A percentile compares a stretch with the other conserved stretches of the same genome.
These are phyloP conservation scores for Plotosus lineatus DNA, from an alignment of 2,113 vertebrate genomes.

Conservation along the genomic window DNA sequence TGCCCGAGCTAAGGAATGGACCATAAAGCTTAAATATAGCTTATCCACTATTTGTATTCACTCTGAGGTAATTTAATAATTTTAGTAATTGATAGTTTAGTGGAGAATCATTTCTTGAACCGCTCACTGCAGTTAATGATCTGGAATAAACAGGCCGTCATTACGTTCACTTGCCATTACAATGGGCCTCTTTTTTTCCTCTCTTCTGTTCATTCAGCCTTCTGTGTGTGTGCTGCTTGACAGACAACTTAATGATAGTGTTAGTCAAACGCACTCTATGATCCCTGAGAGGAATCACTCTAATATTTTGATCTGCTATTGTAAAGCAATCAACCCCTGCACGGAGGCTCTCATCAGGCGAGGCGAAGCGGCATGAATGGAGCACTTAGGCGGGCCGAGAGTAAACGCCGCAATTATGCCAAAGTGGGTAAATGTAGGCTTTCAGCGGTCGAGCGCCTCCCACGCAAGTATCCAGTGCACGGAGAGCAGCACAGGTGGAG, in stretches of 20 bases:
- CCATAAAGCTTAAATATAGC: background rate
- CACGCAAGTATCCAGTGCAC: slow-evolving; percentile 62
- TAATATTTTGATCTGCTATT: slow-evolving; percentile 65
- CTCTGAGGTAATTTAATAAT: slow-evolving; percentile 30
- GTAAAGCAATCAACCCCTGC: slow-evolving; percentile 65
- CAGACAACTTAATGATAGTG: slow-evolving; percentile 59
- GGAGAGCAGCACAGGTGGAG: slow-evolving; percentile 60
- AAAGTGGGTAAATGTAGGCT: slow-evolving; percentile 75
- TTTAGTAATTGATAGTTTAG: background rate
- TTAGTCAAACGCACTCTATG: slow-evolving; percentile 59
- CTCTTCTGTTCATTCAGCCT: slow-evolving; percentile 39
- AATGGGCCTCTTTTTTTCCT: slow-evolving; percentile 5
- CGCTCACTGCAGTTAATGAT: slow-evolving; percentile 36
- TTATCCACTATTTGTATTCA: background rate
- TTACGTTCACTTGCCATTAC: slow-evolving; percentile 1
- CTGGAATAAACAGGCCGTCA: slow-evolving; percentile 35
- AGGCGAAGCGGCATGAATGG: slow-evolving; percentile 66
- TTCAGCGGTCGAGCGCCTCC: slow-evolving; percentile 66
- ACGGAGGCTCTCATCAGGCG: slow-evolving; percentile 61
- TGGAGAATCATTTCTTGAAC: background rate
- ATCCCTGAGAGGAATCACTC: slow-evolving; percentile 58
- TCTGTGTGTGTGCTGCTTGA: slow-evolving; percentile 40
- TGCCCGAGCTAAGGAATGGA: background rate
- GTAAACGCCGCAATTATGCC: slow-evolving; percentile 70
- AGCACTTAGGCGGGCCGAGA: slow-evolving; percentile 67